Conservation (phyloP, 1,140 invertebrate species). For the Brachionus asplanchnoidis region DNA sequence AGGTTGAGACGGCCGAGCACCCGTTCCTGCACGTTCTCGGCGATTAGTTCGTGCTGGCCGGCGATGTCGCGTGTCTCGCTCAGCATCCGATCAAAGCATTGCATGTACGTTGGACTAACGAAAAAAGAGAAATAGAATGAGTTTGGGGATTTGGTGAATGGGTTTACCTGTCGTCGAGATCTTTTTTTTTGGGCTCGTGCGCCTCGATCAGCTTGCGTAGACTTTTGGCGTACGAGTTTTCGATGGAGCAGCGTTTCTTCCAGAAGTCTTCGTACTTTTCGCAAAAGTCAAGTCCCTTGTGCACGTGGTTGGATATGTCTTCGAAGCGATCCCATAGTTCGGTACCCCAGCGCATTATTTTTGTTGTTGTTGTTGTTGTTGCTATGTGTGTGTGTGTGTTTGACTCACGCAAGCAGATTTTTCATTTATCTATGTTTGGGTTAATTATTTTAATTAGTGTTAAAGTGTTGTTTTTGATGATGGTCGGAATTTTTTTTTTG, state of each 20-base stretch:
- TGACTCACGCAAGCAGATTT: no score
- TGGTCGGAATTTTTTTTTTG: background rate
- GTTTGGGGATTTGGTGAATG: no score
- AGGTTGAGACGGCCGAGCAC: background rate
- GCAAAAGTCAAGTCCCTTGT: slow-evolving; percentile 38
- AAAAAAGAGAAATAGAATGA: no score
- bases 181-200: slow-evolving; percentile 21
- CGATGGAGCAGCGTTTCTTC: slow-evolving; percentile 33
- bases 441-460: background rate
- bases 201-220: background rate
- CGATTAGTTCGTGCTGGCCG: slow-evolving; percentile 37
- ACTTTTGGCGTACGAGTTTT: slow-evolving; percentile 25
- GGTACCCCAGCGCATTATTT: slow-evolving; percentile 35
- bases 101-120: background rate
- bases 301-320: slow-evolving; percentile 15
- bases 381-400: no score
- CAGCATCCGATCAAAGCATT: slow-evolving; percentile 1
- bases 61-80: slow-evolving; percentile 8
- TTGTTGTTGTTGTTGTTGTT: no score
- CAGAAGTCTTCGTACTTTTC: slow-evolving; percentile 38
- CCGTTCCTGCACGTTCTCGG: slow-evolving; percentile 29
- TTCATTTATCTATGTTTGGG: background rate
- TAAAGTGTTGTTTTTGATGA: background rate
- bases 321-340: slow-evolving; percentile 41
- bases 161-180: background rate